A percentile compares a stretch with the other conserved stretches of the same genome.
Evolutionary conservation across 2,888 invertebrate species (phyloP).

Genomic region (Dendrolimus houi): DNA sequence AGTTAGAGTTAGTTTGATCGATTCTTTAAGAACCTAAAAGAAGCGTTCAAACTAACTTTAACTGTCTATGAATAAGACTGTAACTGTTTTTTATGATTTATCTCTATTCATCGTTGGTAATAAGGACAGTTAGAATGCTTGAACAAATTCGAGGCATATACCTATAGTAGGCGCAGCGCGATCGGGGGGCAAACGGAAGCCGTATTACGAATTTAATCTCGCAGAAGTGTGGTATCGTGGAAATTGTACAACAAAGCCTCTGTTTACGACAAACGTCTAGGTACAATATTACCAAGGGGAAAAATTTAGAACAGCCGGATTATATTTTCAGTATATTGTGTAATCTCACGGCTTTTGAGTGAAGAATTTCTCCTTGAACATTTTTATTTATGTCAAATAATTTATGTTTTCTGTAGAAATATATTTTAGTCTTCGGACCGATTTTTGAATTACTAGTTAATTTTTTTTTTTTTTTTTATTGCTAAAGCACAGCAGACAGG

Average conservation of each 20-base stretch:
- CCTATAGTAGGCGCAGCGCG: slow-evolving; percentile 50
- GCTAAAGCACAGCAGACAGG: too few species aligned
- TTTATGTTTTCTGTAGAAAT: background rate
- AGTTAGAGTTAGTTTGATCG: too few species aligned
- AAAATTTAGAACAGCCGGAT: slow-evolving; percentile 34
- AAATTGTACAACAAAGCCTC: slow-evolving; percentile 59
- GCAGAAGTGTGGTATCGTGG: slow-evolving; percentile 67
- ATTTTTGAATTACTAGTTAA: too few species aligned
- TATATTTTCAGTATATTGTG: slow-evolving; percentile 26
- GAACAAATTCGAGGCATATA: slow-evolving; percentile 7
- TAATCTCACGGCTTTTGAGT: slow-evolving; percentile 12
- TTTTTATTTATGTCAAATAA: background rate
- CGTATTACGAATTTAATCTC: slow-evolving; percentile 72
- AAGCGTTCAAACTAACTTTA: too few species aligned
- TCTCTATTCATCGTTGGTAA: too few species aligned
- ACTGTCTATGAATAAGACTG: too few species aligned
- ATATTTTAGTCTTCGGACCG: background rate
- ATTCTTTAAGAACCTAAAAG: too few species aligned
- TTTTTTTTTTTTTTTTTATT: too few species aligned
- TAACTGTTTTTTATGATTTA: too few species aligned
- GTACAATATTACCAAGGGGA: slow-evolving; percentile 39
- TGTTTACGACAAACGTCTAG: slow-evolving; percentile 58
- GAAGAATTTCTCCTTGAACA: slow-evolving; percentile 3
- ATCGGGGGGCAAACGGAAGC: slow-evolving; percentile 51
- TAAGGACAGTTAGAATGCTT: background rate